Base-by-base conservation (phyloP, 2,113 vertebrate genomes). In the Vanacampus margaritifer region DNA sequence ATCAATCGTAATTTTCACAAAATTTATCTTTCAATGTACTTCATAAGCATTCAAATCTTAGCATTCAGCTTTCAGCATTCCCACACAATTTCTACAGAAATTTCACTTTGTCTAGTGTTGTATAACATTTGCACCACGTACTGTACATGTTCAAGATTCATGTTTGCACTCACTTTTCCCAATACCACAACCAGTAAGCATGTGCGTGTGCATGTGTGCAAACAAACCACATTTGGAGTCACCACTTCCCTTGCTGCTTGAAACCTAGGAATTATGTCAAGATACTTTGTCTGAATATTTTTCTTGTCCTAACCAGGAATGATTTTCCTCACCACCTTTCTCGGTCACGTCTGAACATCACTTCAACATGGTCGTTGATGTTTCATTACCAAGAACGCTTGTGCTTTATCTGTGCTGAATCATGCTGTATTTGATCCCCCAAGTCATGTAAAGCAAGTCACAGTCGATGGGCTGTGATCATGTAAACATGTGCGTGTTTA, bases 231-330 rank as follows among this genome's bases (percentile, higher is more conserved):
- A 75, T 60, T 43, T 68, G 78, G 72, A 88, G 71, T 71, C 84
- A 81, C 81, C 81, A 79, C 84, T 86, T 87, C 72, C 83, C 76
- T 74, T 69, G 76, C 39, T 78, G 73, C 77, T 57, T 32, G 43
- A 75, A 88, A 86, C 78, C 84, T 72, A 59, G 72, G 73, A 87
- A 86, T 87, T 80, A 87, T 72, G 64, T 71, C 53, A 14, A 79
- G 84, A 77, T 78, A 37, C 81, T 68, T 69, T 79, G 76, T 75
- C 65, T 82, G 81, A 84, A 81, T 76, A 65, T 79, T 71, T 76
- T 75, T 80, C 73, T 72, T 66, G 53, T 71, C 43, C 70, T 39
- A 82, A 80, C 81, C 74, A 37, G 53, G 65, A 64, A 79, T 85
- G 77, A 84, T 79, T 70, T 68, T 78, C 73, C 68, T 80, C 80